Evolutionary conservation across 1,140 invertebrate genomes (phyloP).

Genomic region (Samia ricini): DNA sequence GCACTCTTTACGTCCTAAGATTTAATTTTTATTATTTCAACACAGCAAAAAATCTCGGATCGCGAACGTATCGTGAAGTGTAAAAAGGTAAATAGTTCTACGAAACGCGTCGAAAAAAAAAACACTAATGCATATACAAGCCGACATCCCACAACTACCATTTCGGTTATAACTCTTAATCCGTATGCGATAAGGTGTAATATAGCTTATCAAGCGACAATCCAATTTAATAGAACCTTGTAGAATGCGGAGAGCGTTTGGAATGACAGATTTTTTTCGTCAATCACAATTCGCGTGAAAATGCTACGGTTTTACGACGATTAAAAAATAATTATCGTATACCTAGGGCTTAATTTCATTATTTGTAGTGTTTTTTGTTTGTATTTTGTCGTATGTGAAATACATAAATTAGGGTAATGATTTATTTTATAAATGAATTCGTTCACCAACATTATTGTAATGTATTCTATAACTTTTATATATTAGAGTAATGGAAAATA

Average conservation of each 20-base stretch:
- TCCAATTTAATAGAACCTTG: conserved; percentile 53
- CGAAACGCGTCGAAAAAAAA: neutral
- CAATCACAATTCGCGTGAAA: conserved; percentile 60
- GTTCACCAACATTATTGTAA: too few species aligned
- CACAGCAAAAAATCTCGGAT: neutral
- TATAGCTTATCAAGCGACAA: conserved; percentile 6
- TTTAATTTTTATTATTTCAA: neutral
- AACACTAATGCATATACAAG: neutral
- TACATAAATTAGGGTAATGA: too few species aligned
- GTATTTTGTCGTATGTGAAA: too few species aligned
- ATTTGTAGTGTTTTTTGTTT: neutral
- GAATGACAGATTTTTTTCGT: conserved; percentile 56
- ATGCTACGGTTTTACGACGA: conserved; percentile 18
- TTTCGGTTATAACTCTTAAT: neutral
- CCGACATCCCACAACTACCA: neutral
- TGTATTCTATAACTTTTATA: too few species aligned
- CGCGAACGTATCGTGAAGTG: neutral
- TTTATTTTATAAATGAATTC: too few species aligned
- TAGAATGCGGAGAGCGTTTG: conserved; percentile 54
- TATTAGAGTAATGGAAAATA: too few species aligned
- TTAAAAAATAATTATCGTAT: conserved; percentile 17
- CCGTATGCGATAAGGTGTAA: conserved; percentile 17
- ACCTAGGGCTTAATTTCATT: neutral
- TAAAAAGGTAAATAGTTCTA: neutral
- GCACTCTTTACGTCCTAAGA: too few species aligned